Evolutionary conservation across 2,113 vertebrate species (phyloP).

Genomic region (Glaucidium brasilianum): DNA sequence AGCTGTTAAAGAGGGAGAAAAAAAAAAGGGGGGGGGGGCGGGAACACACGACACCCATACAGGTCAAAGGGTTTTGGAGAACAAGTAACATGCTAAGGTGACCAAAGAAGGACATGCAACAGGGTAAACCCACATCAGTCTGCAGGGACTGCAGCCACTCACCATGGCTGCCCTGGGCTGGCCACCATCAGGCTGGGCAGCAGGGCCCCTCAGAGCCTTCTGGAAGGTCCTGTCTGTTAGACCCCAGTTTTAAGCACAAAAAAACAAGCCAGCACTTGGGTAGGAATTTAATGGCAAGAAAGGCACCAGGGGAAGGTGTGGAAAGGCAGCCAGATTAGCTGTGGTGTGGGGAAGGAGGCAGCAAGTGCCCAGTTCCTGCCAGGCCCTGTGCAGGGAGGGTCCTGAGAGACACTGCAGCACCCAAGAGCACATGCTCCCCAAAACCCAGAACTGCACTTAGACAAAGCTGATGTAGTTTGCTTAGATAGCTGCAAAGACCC

Average conservation of each 20-base stretch:
- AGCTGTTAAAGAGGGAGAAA: not conserved
- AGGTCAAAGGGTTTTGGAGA: not conserved
- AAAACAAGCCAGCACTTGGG: rapidly evolving
- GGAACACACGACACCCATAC: too few species aligned
- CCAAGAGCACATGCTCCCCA: rapidly evolving
- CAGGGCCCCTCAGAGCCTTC: not conserved
- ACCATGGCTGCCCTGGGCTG: not conserved
- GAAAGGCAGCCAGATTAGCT: not conserved
- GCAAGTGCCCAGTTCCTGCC: rapidly evolving
- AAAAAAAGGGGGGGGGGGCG: too few species aligned
- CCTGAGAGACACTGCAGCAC: rapidly evolving
- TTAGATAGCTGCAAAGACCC: not conserved
- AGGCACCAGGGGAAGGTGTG: not conserved
- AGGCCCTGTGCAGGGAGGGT: rapidly evolving
- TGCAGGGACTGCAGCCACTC: not conserved
- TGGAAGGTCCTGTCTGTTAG: rapidly evolving
- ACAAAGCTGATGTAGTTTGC: not conserved
- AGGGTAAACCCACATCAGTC: not conserved
- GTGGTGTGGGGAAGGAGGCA: too few species aligned
- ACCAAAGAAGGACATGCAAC: rapidly evolving
- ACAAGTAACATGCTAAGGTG: not conserved
- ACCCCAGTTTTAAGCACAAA: rapidly evolving
- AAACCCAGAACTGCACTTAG: rapidly evolving
- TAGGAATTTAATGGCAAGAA: not conserved
- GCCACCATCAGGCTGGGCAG: rapidly evolving